Evolutionary conservation across 2,888 invertebrate species (phyloP), one percentile per base, ranked within the genome.

Genomic region (Neoascia interrupta): DNA sequence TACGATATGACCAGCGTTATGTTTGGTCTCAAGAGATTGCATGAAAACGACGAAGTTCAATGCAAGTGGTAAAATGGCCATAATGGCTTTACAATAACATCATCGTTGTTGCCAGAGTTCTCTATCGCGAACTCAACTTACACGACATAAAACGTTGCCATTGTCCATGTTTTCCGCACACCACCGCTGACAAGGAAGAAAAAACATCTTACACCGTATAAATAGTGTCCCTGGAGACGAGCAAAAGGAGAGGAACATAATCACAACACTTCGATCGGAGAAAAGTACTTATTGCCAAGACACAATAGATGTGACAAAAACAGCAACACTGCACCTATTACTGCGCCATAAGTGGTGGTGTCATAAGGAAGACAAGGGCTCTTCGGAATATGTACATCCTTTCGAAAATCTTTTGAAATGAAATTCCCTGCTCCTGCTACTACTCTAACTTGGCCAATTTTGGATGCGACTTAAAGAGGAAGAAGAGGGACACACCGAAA

Each of bases 221-320:
- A 1, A 37, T 19, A 58, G 37, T 45, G 56, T 72, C 64, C 58
- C 53, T 64, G 26, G 18, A 60, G n/a, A n/a, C n/a, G n/a, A n/a
- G n/a, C n/a, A n/a, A n/a, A n/a, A n/a, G n/a, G n/a, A n/a, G n/a
- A 47, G 41, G 36, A 58, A 21, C 64, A 47, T 64, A 72, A 76
- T 76, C 76, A 53, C 31, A 64, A 66, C 76, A 76, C 64, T 76
- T 47, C 53, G 76, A 76, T 76, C 76, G 39, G 63, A 26, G n/a
- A 51, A 63, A 60, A 64, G 58, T 53, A 72, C 72, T 76, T 76
- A 72, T 64, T 64, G 53, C 58, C 45, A 37, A 51, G 72, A 64
- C 64, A 64, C 58, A 64, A 64, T 45, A 36, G 45, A 19, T 76
- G 58, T 37, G 16, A 47, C 34, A 37, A 75, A 74, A 61, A 54